These are phyloP conservation scores for Eidolon dupreanum DNA, from an alignment of 2,797 vertebrate genomes.

Conservation along the genomic window DNA sequence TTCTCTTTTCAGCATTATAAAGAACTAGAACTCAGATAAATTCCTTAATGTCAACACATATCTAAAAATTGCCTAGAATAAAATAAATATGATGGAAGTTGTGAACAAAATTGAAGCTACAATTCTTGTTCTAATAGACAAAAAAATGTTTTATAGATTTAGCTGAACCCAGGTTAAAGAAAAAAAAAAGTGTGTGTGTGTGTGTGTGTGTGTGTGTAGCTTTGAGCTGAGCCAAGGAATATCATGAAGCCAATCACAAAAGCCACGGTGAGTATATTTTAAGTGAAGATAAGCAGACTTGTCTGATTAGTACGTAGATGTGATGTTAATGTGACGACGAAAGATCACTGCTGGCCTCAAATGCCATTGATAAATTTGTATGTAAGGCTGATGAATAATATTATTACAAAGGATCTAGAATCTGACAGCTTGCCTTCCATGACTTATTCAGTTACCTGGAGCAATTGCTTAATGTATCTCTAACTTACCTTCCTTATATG, in stretches of 20 bases:
- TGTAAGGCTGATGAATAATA: neutral
- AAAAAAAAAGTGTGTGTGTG: neutral
- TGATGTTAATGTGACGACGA: neutral
- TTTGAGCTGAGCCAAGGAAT: neutral
- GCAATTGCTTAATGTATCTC: neutral
- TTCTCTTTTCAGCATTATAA: neutral
- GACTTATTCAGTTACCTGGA: neutral
- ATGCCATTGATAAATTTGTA: neutral
- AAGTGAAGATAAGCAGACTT: neutral
- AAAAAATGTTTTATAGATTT: neutral
- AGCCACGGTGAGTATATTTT: neutral
- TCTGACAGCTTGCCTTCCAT: neutral
- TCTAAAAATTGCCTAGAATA: neutral
- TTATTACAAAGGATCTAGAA: neutral
- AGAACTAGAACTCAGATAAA: neutral
- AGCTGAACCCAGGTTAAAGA: neutral
- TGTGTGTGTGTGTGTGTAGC: neutral
- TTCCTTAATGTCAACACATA: neutral
- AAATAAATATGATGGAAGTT: neutral
- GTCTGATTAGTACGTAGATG: neutral
- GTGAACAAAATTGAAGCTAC: neutral
- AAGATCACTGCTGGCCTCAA: neutral
- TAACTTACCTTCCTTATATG: neutral
- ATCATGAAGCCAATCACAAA: neutral
- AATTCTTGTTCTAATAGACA: neutral